Conservation (phyloP, 1,140 invertebrate species). For the Heliconius melpomene region DNA sequence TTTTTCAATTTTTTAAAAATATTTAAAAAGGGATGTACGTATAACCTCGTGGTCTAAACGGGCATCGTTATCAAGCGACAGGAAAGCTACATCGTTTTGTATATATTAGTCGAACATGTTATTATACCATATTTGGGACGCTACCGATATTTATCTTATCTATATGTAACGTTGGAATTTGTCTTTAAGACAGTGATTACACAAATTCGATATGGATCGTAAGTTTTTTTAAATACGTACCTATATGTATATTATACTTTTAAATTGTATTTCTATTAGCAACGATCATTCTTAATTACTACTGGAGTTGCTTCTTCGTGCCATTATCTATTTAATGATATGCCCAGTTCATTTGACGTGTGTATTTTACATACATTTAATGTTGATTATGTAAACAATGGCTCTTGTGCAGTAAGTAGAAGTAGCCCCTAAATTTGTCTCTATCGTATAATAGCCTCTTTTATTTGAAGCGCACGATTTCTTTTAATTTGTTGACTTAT, state of each 20-base stretch:
- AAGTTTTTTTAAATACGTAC: constrained; percentile 46
- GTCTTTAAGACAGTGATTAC: constrained; percentile 36
- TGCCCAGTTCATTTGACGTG: neutral
- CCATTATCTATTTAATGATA: neutral
- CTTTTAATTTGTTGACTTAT: neutral
- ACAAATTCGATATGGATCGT: constrained; percentile 57
- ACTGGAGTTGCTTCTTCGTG: neutral
- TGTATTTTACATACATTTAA: constrained; percentile 21
- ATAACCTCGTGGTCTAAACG: constrained; percentile 6
- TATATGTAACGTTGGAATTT: constrained; percentile 40
- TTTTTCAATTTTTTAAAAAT: constrained; percentile 6
- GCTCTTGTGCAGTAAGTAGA: neutral
- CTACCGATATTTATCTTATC: constrained; percentile 51
- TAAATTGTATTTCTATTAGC: neutral
- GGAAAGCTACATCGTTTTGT: constrained; percentile 37
- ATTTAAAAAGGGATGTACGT: neutral
- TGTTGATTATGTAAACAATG: constrained; percentile 31
- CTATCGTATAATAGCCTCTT: neutral
- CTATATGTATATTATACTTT: neutral
- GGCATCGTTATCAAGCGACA: constrained; percentile 30
- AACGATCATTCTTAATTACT: neutral
- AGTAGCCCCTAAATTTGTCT: neutral
- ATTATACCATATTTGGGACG: constrained; percentile 42
- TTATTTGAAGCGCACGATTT: neutral
- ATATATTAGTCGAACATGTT: constrained; percentile 28